Evolutionary conservation across 2,888 invertebrate species (phyloP), one percentile per base, ranked within the genome.

Genomic region (Tenthredo amoena): DNA sequence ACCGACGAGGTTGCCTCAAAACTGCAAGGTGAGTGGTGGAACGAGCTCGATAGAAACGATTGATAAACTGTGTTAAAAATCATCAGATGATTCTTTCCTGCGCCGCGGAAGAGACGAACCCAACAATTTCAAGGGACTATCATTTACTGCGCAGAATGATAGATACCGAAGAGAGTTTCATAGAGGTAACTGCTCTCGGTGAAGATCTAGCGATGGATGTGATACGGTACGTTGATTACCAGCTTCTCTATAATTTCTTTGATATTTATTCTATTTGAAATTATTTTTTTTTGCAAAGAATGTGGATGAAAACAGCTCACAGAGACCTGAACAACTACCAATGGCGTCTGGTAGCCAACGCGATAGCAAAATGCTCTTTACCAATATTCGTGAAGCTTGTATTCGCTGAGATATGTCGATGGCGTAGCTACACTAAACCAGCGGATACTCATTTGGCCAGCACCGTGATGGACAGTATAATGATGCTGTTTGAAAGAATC

Each of bases 361-460:
- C 98, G 0, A 98, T 99, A 55, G 96, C 96, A 18, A 97, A 97
- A 91, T 99, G 99, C 92, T 99, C 99, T 0, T 94, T 99, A 84
- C 99, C 99, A 0, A 98, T 99, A 87, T 99, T 99, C 92, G 98
- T 99, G 0, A 99, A 99, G 94, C 94, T 99, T 71, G 99, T 99
- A 0, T 99, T 98, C 94, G 99, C 99, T 18, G 99, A 99, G 94
- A 98, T 99, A 40, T 98, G 98, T 92, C 95, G 99, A 87, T 99
- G 99, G 99, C 95, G 98, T 84, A 99, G 99, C 89, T 99, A 99
- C 93, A 99, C 99, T 0, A 97, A 98, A 90, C 97, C 98, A 0
- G 97, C 97, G 88, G 98, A 99, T 89, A 99, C 99, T 0, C 97
- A 98, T 90, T 94, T 99, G 40, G 98, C 99, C 0, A 98, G 97